A percentile compares a stretch with the other conserved stretches of the same genome.
Evolutionary conservation across 2,888 invertebrate species (phyloP).

Genomic region (Meghimatium bilineatum): DNA sequence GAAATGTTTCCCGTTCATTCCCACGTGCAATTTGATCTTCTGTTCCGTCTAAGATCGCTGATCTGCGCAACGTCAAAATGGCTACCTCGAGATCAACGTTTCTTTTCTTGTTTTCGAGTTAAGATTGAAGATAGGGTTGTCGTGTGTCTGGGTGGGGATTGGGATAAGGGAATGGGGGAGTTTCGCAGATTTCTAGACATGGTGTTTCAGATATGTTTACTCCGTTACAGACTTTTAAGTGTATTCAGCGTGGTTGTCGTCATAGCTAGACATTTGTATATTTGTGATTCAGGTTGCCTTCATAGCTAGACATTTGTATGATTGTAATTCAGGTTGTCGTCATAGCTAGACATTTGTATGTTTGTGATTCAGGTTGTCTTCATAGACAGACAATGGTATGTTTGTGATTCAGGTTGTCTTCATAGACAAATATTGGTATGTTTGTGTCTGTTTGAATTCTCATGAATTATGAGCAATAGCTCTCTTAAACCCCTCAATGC

Average conservation of each 20-base stretch:
- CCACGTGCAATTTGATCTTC: slow-evolving; percentile 37
- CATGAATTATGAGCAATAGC: no score
- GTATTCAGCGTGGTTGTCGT: neutral
- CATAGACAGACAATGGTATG: neutral
- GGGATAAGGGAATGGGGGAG: no score
- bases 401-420: no score
- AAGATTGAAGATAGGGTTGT: neutral
- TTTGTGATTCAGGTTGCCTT: neutral
- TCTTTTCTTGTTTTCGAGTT: neutral
- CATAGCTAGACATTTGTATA: neutral
- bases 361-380: neutral
- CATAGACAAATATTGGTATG: no score
- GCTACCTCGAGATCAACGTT: slow-evolving; percentile 6
- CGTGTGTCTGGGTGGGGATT: no score
- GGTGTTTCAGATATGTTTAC: neutral
- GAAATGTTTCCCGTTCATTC: slow-evolving; percentile 25
- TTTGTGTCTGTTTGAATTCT: no score
- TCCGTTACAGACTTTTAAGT: neutral
- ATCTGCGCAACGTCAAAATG: slow-evolving; percentile 32
- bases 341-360: no score
- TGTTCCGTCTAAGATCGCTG: slow-evolving; percentile 36
- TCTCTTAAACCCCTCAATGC: no score
- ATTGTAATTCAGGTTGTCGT: no score
- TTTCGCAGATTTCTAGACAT: neutral
- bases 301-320: neutral